Conservation (phyloP, 2,888 invertebrate genomes). For the Lithophane semibrunnea region DNA sequence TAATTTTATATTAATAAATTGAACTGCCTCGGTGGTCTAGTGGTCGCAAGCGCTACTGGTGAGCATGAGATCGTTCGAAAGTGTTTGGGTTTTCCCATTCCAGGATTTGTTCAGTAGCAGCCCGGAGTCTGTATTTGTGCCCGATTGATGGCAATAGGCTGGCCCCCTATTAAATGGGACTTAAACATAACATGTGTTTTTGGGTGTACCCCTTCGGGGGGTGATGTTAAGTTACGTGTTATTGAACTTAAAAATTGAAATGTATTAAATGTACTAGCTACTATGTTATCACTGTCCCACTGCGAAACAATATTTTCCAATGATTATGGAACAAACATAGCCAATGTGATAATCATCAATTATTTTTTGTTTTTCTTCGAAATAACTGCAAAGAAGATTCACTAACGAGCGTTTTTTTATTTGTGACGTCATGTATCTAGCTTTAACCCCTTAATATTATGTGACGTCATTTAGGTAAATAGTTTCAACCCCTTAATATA, state of each 20-base stretch:
- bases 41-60: too few species aligned
- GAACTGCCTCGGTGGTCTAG: not conserved
- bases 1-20: not conserved
- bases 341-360: not conserved
- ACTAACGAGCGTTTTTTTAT: not conserved
- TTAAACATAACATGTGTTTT: not conserved
- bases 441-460: not conserved
- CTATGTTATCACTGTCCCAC: not conserved
- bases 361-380: too few species aligned
- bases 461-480: not conserved
- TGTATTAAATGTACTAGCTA: too few species aligned
- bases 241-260: not conserved
- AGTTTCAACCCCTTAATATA: not conserved
- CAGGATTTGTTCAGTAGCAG: not conserved
- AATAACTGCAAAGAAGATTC: not conserved
- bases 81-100: not conserved
- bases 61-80: not conserved
- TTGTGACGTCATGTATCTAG: constrained; percentile 1
- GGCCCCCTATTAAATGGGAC: not conserved
- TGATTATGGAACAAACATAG: not conserved
- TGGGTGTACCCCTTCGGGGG: too few species aligned
- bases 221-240: not conserved
- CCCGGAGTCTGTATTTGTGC: not conserved
- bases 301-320: not conserved
- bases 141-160: not conserved